phyloP scores from a whole-genome alignment of 2,113 vertebrate genomes.

The Ellobius talpinus region DNA sequence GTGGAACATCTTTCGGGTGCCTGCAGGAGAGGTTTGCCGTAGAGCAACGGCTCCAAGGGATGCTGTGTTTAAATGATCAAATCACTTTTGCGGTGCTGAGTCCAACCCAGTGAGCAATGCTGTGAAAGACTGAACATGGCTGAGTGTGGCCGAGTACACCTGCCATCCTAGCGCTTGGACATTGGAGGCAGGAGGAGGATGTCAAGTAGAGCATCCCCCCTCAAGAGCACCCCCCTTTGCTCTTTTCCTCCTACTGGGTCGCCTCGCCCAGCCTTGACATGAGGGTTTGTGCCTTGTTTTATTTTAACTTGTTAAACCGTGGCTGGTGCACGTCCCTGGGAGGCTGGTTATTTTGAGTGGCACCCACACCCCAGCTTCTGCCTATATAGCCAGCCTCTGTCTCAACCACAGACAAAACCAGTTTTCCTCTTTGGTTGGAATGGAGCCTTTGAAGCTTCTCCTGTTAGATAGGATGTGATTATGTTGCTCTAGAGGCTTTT shows the following conservation, averaged over 20 bases:
- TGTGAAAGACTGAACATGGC: accelerated
- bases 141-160: not conserved
- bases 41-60: not conserved
- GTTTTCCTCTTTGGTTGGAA: not conserved
- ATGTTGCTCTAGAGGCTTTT: not conserved
- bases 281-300: too few species aligned
- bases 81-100: not conserved
- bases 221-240: too few species aligned
- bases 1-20: not conserved
- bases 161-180: not conserved
- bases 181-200: not conserved
- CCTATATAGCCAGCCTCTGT: not conserved
- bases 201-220: not conserved
- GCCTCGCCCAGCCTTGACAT: too few species aligned
- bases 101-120: accelerated
- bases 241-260: too few species aligned
- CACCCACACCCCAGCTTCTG: not conserved
- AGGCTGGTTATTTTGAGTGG: too few species aligned
- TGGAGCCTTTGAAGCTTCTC: not conserved
- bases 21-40: not conserved
- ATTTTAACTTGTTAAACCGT: too few species aligned
- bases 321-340: too few species aligned
- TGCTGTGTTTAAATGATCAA: not conserved
- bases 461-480: not conserved
- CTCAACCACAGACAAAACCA: not conserved